phyloP scores from a whole-genome alignment of 1,140 invertebrate genomes.

The Saccostrea echinata region DNA sequence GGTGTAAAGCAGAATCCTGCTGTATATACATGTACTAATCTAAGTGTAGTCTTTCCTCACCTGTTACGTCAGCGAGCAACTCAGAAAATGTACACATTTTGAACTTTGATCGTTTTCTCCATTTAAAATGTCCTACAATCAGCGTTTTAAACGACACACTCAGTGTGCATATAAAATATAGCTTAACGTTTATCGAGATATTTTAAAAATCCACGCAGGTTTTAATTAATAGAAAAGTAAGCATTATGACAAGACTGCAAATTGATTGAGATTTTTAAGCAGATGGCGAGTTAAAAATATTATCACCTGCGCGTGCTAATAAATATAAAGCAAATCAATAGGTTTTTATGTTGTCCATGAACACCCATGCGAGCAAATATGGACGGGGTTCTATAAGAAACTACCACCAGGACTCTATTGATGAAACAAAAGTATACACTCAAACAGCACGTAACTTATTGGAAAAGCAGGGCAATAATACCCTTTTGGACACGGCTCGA shows the following conservation, averaged over 20 bases:
- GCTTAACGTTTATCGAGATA: neutral
- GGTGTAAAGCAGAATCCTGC: neutral
- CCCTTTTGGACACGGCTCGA: neutral
- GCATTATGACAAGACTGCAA: neutral
- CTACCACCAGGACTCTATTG: neutral
- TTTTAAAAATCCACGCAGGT: neutral
- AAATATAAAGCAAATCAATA: conserved; percentile 29
- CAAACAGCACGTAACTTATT: neutral
- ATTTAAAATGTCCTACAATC: neutral
- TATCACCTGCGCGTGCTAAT: conserved; percentile 32
- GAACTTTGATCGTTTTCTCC: neutral
- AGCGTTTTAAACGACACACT: too few relatives aligned
- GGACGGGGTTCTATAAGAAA: neutral
- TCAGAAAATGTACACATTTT: neutral
- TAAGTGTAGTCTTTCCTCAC: neutral
- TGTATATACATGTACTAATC: neutral
- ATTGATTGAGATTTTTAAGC: conserved; percentile 31
- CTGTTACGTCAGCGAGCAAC: neutral
- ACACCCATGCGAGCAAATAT: conserved; percentile 30
- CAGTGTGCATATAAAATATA: too few relatives aligned
- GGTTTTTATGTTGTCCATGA: conserved; percentile 7
- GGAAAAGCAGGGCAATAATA: neutral
- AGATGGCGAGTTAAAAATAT: conserved; percentile 12
- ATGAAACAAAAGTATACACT: neutral
- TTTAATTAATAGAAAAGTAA: neutral